Evolutionary conservation across 2,888 invertebrate genomes (phyloP), one percentile per base, ranked within the genome.

Genomic region (Alitta virens): DNA sequence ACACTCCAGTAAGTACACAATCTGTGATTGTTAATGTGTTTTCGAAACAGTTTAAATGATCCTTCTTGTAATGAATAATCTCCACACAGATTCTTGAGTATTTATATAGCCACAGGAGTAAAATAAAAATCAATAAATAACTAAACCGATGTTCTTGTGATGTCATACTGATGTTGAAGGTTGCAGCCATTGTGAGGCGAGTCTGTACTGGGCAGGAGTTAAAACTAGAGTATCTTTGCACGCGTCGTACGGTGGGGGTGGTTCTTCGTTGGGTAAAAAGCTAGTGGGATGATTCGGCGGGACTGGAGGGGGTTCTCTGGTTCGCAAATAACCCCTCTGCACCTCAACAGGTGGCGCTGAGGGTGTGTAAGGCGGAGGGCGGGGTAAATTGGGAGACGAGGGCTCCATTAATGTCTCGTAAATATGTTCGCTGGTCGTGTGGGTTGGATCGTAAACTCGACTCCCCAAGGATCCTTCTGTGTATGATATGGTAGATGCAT

Each of bases 331-430:
- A 7, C 33, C 33, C 33, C 33, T 33, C 5, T 5, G 33, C 9
- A 46, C 21, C 18, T 46, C 46, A 7, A 21, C n/a, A 7, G 46
- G 46, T 18, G n/a, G 46, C 21, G 46, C n/a, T 7, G 18, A 5
- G 18, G 46, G 46, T 3, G 21, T 7, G 21, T 46, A 46, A 46
- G 46, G 46, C 5, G 46, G 46, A n/a, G 46, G 46, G 18, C 46
- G n/a, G 46, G 46, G 46, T 21, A 46, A 21, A n/a, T 18, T 21
- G 9, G 21, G 18, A 21, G 46, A 18, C n/a, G 46, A 21, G 21
- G 46, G 46, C 46, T 46, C 46, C 46, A 46, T 46, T n/a, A 46
- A 21, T 12, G 46, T 46, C 46, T 46, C 46, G 46, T 46, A 46
- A 18, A 46, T 46, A 16, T 46, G 46, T 18, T 46, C 46, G 7